A percentile compares a stretch with the other conserved stretches of the same genome.
Conservation (phyloP, 2,113 vertebrate genomes). For the Antigone vipio region DNA sequence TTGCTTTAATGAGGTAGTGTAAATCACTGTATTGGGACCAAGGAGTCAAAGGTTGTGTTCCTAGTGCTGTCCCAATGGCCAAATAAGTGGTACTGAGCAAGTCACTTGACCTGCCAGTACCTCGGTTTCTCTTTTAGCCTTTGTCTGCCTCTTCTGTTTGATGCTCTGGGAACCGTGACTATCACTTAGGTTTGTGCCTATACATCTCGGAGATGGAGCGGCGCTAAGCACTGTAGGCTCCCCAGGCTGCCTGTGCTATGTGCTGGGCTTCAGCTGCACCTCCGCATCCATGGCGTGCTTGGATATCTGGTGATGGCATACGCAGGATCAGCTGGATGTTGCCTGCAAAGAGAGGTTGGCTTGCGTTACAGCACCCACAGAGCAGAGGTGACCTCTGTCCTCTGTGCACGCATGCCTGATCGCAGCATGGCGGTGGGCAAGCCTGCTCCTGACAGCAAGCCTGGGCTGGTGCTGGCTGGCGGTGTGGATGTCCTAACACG, state of each 20-base stretch:
- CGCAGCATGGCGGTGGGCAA: neutral
- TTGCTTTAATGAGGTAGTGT: neutral
- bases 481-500: neutral
- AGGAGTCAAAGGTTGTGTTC: neutral
- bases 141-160: neutral
- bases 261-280: neutral
- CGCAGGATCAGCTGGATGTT: neutral
- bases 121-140: neutral
- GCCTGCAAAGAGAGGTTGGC: neutral
- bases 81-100: no score
- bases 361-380: fast-evolving
- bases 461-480: neutral
- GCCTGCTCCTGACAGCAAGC: neutral
- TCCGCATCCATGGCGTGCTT: neutral
- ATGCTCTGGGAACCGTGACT: neutral
- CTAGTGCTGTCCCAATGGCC: neutral
- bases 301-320: neutral
- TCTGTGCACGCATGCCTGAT: neutral
- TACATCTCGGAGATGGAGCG: neutral
- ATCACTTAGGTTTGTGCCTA: neutral
- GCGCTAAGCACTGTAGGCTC: neutral
- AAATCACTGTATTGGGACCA: fast-evolving
- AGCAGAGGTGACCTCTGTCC: neutral
- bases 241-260: neutral
- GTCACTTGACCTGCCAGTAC: neutral